phyloP scores from a whole-genome alignment of 2,888 invertebrate species.

The Cryptophagus acutangulus region DNA sequence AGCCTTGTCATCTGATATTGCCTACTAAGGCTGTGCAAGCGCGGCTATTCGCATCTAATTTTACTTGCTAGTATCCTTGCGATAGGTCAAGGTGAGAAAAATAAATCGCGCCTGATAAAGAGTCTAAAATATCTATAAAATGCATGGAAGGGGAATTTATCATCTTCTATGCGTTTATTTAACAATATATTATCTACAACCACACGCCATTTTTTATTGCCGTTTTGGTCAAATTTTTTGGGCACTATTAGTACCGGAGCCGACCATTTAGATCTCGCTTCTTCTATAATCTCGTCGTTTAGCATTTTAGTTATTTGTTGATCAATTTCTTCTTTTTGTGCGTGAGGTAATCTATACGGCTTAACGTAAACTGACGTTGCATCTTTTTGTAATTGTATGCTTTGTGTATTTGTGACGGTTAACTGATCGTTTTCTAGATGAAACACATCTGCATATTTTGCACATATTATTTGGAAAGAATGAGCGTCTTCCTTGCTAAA shows the following conservation, averaged over 20 bases:
- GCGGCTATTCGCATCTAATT: slow-evolving; percentile 22
- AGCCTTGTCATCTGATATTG: slow-evolving; percentile 29
- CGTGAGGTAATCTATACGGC: slow-evolving; percentile 25
- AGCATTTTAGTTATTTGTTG: slow-evolving; percentile 24
- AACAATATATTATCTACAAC: slow-evolving; percentile 22
- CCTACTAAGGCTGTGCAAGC: slow-evolving; percentile 25
- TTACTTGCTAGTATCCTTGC: slow-evolving; percentile 32
- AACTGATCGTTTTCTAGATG: slow-evolving; percentile 21
- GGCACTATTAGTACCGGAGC: slow-evolving; percentile 23
- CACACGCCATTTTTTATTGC: slow-evolving; percentile 19
- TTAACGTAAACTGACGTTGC: slow-evolving; percentile 23
- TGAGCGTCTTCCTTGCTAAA: slow-evolving; percentile 17
- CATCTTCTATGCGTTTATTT: slow-evolving; percentile 14
- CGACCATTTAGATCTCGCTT: slow-evolving; percentile 22
- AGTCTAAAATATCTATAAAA: slow-evolving; percentile 31
- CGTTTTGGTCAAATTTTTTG: slow-evolving; percentile 19
- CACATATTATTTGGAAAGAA: slow-evolving; percentile 17
- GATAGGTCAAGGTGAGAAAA: slow-evolving; percentile 30
- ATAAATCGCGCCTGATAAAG: slow-evolving; percentile 28
- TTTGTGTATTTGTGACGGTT: slow-evolving; percentile 25
- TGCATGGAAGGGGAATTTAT: slow-evolving; percentile 21
- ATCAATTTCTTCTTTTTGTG: slow-evolving; percentile 26
- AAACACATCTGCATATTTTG: slow-evolving; percentile 23
- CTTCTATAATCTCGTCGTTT: slow-evolving; percentile 24
- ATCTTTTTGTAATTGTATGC: slow-evolving; percentile 18